Evolutionary conservation across 1,140 invertebrate species (phyloP), one percentile per base, ranked within the genome.

Genomic region (Cyclina sinensis): DNA sequence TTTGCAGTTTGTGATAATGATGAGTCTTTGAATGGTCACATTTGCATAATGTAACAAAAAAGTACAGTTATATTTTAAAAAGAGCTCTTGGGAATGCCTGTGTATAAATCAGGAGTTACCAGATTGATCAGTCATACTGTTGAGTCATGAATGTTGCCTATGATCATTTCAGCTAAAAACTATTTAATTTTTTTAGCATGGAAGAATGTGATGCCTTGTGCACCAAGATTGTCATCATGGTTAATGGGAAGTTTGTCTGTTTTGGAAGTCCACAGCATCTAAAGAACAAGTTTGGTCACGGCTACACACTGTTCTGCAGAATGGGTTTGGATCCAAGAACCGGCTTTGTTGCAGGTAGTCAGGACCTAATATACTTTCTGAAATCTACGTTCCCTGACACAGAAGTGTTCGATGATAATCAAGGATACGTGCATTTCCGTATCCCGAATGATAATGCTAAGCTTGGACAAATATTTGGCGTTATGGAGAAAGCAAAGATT

Each of bases 371-470:
- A 12, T 48, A 86, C 18, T 92, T 89, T 74, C 89, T 95, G 24
- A 59, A 82, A 39, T 57, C 39, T 32, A 93, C 86, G 21, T 95
- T 94, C 81, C 92, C 92, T 12, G 86, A 86, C 11, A 79, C 89
- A 59, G 65, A 94, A 90, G 95, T 95, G 88, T 97, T 97, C 90
- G 97, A 98, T 94, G 96, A 97, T 35, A 97, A 97, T 93, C 96
- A 97, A 90, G 97, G 97, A 76, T 96, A 98, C 83, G 95, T 97
- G 32, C 93, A 95, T 85, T 96, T 95, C 89, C 94, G 95, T 74
- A 92, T 96, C 21, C 89, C 91, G 16, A 89, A 93, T 32, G 90
- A 93, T 16, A 90, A 90, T 12, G 74, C 97, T 18, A 95, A 95
- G 18, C 95, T 97, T 91, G 97, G 97, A 85, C 94, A 95, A 84